phyloP scores from a whole-genome alignment of 2,113 vertebrate genomes.

The Urocitellus parryii region DNA sequence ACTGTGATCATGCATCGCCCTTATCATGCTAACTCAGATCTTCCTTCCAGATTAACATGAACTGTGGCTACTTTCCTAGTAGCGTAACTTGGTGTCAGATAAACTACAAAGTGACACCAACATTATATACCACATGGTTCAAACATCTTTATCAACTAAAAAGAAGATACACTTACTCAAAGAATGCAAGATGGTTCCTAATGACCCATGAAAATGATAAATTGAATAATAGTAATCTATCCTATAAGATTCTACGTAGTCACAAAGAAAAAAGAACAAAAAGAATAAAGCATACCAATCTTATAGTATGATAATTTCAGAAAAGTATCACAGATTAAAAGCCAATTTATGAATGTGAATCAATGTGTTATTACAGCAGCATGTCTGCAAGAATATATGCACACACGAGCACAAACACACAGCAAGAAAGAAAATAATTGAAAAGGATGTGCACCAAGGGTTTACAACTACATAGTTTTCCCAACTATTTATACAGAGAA shows the following conservation, averaged over 20 bases:
- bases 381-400: neutral
- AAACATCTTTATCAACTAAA: neutral
- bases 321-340: neutral
- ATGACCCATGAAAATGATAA: neutral
- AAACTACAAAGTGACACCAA: neutral
- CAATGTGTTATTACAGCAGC: neutral
- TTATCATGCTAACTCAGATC: neutral
- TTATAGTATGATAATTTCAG: neutral
- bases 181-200: neutral
- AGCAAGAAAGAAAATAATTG: neutral
- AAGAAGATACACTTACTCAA: neutral
- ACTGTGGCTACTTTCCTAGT: neutral
- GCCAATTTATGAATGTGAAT: neutral
- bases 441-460: neutral
- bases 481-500: neutral
- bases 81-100: neutral
- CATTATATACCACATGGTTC: neutral
- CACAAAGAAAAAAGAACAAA: neutral
- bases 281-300: neutral
- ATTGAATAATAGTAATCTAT: neutral
- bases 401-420: neutral
- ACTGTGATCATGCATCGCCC: neutral
- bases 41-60: neutral
- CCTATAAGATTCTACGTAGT: neutral
- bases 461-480: neutral